These are phyloP conservation scores for Sigmodon hispidus DNA, from an alignment of 2,113 vertebrate species.

Conservation along the genomic window DNA sequence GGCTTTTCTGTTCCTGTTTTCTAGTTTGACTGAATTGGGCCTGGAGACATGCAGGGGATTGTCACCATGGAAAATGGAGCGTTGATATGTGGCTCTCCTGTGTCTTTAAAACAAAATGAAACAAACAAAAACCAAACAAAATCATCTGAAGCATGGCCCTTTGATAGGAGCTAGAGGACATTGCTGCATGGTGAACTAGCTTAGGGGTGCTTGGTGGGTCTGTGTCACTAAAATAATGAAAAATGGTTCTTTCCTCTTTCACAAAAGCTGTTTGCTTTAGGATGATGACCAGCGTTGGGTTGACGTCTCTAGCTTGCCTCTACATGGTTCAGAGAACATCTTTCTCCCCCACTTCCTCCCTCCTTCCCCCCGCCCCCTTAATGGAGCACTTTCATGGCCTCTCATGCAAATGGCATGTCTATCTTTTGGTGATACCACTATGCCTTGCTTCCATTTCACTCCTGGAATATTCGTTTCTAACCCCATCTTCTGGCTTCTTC, in stretches of 20 bases:
- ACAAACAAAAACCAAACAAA: too few species aligned
- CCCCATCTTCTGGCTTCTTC: neutral
- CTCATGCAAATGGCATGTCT: neutral
- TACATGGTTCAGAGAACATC: too few species aligned
- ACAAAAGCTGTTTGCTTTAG: slow-evolving; percentile 27
- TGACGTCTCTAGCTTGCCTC: too few species aligned
- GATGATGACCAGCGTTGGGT: neutral
- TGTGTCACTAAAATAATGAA: slow-evolving; percentile 5
- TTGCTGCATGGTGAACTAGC: neutral
- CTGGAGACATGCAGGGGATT: neutral
- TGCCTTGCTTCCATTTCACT: neutral
- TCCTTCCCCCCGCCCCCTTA: too few species aligned
- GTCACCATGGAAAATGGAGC: neutral
- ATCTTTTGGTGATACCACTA: neutral
- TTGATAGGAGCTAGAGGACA: neutral
- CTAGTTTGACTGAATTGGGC: neutral
- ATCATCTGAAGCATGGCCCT: neutral
- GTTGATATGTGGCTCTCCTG: neutral
- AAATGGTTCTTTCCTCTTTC: slow-evolving; percentile 5
- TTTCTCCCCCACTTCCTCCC: too few species aligned
- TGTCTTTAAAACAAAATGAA: neutral
- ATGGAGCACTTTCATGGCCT: neutral
- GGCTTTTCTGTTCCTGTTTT: neutral
- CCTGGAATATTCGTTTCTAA: neutral
- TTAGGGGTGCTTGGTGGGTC: neutral